Evolutionary conservation across 2,888 invertebrate species (phyloP).

Genomic region (Theretra japonica): DNA sequence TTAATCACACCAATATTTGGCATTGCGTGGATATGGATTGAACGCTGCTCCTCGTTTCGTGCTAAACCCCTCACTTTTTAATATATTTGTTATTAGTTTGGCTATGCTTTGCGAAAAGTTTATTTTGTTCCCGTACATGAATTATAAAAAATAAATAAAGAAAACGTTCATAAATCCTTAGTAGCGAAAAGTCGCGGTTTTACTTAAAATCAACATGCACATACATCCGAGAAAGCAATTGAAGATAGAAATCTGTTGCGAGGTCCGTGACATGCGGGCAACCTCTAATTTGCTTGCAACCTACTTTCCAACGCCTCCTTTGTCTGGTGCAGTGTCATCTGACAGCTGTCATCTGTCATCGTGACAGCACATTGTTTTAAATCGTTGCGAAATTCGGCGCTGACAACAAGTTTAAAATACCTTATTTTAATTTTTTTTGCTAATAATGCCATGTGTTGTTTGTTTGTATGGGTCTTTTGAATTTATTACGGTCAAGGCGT

Average conservation of each 20-base stretch:
- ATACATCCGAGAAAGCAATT: conserved; percentile 40
- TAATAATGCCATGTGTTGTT: not conserved
- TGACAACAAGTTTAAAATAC: conserved; percentile 33
- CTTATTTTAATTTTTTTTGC: not conserved
- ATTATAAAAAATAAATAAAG: not conserved
- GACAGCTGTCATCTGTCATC: conserved; percentile 62
- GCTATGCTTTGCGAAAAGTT: not conserved
- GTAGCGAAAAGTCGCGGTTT: conserved; percentile 7
- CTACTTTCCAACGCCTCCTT: conserved; percentile 63
- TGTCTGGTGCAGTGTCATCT: conserved; percentile 65
- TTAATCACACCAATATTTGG: no score
- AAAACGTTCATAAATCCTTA: not conserved
- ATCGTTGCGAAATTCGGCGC: conserved; percentile 43
- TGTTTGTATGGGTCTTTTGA: conserved; percentile 33
- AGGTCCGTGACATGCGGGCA: conserved; percentile 38
- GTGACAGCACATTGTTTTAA: conserved; percentile 57
- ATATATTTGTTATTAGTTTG: no score
- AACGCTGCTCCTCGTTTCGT: no score
- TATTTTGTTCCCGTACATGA: not conserved
- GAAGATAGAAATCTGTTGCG: conserved; percentile 40
- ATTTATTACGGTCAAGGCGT: conserved; percentile 46
- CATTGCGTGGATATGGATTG: no score
- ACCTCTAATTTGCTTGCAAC: conserved; percentile 54
- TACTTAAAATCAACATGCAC: conserved; percentile 32
- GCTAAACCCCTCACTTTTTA: not conserved